These are phyloP conservation scores for Drosophila rellima DNA, from an alignment of 2,888 invertebrate genomes.

Conservation along the genomic window DNA sequence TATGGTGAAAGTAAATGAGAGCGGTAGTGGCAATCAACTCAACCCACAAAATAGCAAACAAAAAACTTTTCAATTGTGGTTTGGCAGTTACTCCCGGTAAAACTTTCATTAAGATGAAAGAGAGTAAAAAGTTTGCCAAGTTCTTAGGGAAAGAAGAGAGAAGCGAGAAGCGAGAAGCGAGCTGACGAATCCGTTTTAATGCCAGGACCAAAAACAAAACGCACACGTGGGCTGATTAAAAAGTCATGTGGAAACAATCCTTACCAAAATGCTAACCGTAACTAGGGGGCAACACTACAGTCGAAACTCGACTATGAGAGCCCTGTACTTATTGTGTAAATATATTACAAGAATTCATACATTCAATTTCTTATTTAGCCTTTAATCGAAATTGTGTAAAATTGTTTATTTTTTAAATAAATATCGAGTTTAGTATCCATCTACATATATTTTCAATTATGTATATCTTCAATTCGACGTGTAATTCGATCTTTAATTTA, in stretches of 20 bases:
- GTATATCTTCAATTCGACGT: too few species aligned
- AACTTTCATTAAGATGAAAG: constrained; percentile 72
- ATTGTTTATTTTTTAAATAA: too few species aligned
- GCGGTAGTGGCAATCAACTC: constrained; percentile 30
- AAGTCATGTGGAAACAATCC: constrained; percentile 62
- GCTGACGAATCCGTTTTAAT: constrained; percentile 30
- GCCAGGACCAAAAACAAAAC: constrained; percentile 7
- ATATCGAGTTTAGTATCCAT: too few species aligned
- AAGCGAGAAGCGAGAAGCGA: too few species aligned
- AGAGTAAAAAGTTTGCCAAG: constrained; percentile 43
- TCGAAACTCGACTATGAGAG: background rate
- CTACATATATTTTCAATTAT: too few species aligned
- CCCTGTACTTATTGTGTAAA: background rate
- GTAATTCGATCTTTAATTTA: too few species aligned
- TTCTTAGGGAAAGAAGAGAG: background rate
- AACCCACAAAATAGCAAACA: constrained; percentile 48
- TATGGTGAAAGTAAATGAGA: background rate
- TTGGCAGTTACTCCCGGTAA: constrained; percentile 56
- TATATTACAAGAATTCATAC: too few species aligned
- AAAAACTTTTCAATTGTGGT: constrained; percentile 71
- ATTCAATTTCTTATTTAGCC: too few species aligned
- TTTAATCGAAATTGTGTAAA: too few species aligned
- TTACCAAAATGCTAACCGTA: constrained; percentile 51
- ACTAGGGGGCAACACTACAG: background rate
- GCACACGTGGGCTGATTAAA: constrained; percentile 62